A percentile compares a stretch with the other conserved stretches of the same genome.
phyloP scores from a whole-genome alignment of 53 echinoderm and acorn worm species.

The Actinopyga echinites region DNA sequence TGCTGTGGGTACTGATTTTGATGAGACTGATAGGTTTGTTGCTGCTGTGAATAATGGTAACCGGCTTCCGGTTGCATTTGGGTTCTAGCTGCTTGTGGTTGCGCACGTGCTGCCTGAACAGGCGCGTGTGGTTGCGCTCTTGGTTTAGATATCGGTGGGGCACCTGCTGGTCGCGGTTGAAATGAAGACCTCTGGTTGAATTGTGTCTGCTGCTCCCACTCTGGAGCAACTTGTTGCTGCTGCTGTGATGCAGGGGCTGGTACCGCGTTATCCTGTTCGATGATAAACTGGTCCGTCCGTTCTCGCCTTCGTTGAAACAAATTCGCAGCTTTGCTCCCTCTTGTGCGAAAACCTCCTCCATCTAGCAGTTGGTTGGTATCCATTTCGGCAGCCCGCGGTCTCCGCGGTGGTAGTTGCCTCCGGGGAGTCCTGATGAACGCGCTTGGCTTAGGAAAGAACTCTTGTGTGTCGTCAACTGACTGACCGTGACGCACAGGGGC shows the following conservation, averaged over 20 bases:
- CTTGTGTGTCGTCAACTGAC: conserved; percentile 1
- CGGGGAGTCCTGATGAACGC: conserved; percentile 38
- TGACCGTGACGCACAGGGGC: background rate
- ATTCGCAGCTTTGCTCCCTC: conserved; percentile 13
- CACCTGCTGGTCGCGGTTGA: background rate
- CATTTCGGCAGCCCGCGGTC: background rate
- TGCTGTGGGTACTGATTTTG: conserved; percentile 9
- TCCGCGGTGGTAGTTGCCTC: conserved; percentile 4
- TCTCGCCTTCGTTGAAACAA: conserved; percentile 12
- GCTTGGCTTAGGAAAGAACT: conserved; percentile 23
- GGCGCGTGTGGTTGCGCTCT: background rate
- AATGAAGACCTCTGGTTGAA: background rate
- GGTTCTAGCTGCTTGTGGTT: background rate
- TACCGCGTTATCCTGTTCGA: conserved; percentile 11
- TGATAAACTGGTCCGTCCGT: conserved; percentile 19
- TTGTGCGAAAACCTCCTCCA: background rate
- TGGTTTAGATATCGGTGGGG: background rate
- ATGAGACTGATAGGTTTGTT: background rate
- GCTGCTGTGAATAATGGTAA: background rate
- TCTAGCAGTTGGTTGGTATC: conserved; percentile 14
- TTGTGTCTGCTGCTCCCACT: conserved; percentile 7
- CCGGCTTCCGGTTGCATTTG: background rate
- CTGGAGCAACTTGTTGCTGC: background rate
- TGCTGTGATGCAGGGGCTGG: background rate
- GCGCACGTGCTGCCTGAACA: background rate